Percentiles rank a stretch among this genome's conserved stretches.
Evolutionary conservation across 2,888 invertebrate genomes (phyloP).

Genomic region (Orchesella flavescens): DNA sequence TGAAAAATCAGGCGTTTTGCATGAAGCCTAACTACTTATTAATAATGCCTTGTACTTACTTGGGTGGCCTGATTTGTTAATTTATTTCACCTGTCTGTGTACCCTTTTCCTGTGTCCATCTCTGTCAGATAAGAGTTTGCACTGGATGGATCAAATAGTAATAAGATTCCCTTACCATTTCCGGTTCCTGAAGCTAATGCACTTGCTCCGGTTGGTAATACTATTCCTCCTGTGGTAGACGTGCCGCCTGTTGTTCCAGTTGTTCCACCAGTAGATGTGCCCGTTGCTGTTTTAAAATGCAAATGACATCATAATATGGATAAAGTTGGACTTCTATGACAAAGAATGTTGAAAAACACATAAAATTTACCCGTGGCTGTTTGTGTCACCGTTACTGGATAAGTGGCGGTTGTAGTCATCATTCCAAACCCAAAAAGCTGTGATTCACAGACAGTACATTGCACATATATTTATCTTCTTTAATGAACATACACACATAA

Average conservation of each 20-base stretch:
- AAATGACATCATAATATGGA: not conserved
- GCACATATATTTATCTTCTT: no score
- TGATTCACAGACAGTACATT: no score
- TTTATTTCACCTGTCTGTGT: not conserved
- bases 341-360: no score
- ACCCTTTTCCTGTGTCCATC: no score
- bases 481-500: no score
- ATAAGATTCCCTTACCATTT: not conserved
- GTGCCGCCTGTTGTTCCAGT: no score
- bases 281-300: not conserved
- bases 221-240: no score
- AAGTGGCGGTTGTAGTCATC: constrained; percentile 46
- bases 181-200: no score
- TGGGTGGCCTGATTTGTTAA: not conserved
- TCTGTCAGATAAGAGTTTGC: no score
- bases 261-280: no score
- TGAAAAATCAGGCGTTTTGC: constrained; percentile 37
- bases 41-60: not conserved
- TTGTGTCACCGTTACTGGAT: constrained; percentile 43
- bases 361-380: constrained; percentile 31
- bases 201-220: no score
- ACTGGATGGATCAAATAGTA: not conserved
- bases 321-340: no score
- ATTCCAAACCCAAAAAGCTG: constrained; percentile 49
- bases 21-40: constrained; percentile 26